Percentiles rank a stretch among this genome's conserved stretches.
Evolutionary conservation across 1,140 invertebrate species (phyloP).

Genomic region (Palaemon carinicauda): DNA sequence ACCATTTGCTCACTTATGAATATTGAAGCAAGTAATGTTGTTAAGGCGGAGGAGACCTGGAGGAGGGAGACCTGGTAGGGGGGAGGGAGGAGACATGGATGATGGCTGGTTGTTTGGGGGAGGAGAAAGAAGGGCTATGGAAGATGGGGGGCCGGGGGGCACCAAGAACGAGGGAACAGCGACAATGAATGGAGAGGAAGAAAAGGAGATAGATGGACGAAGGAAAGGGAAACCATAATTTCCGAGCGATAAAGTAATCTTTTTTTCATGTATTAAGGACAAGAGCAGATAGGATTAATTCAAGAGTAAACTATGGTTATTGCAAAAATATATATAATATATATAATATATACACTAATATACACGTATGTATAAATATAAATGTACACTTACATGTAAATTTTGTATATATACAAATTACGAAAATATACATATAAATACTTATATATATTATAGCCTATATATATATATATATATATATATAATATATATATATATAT

Average conservation of each 20-base stretch:
- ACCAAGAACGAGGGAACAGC: not conserved
- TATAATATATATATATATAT: constrained; percentile 13
- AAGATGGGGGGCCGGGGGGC: not conserved
- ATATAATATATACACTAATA: not conserved
- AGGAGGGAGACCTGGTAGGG: too few relatives aligned
- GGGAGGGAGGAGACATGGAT: not conserved
- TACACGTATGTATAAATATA: not conserved
- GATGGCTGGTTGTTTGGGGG: not conserved
- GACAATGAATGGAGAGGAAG: not conserved
- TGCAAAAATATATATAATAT: not conserved
- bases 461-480: not conserved
- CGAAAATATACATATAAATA: too few relatives aligned
- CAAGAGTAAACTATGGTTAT: not conserved
- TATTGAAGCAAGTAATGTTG: constrained; percentile 59
- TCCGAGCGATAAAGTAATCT: too few relatives aligned
- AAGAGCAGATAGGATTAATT: not conserved
- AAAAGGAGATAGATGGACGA: not conserved
- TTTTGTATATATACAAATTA: too few relatives aligned
- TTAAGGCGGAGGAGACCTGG: constrained; percentile 33
- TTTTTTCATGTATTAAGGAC: not conserved
- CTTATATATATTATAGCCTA: too few relatives aligned
- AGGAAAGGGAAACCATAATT: not conserved
- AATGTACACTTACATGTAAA: too few relatives aligned
- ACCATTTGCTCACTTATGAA: constrained; percentile 59
- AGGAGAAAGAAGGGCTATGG: not conserved